phyloP scores from a whole-genome alignment of 2,797 vertebrate genomes.

The Hemibagrus guttatus region DNA sequence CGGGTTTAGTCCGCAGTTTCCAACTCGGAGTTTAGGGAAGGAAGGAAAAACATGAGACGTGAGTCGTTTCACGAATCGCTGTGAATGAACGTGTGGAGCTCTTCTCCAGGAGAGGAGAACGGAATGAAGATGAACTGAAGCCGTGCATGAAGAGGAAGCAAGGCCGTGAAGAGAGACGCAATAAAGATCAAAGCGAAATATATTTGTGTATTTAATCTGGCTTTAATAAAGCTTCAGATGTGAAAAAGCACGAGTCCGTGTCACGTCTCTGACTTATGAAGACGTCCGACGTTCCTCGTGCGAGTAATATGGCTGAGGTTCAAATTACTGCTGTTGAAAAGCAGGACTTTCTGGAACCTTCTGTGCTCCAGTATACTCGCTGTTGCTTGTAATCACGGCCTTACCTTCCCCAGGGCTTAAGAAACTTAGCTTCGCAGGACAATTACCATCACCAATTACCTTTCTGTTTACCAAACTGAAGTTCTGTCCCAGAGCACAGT shows the following conservation, averaged over 20 bases:
- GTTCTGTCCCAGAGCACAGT: constrained; percentile 11
- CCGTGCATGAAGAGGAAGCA: neutral
- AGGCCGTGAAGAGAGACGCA: neutral
- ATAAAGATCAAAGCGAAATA: neutral
- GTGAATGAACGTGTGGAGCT: neutral
- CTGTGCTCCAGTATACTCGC: neutral
- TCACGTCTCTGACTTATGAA: neutral
- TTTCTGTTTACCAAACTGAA: constrained; percentile 33
- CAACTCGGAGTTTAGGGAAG: neutral
- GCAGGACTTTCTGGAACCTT: constrained; percentile 23
- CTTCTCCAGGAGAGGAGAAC: neutral
- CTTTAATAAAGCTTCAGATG: neutral
- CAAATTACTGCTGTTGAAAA: constrained; percentile 25
- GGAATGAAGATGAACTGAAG: neutral
- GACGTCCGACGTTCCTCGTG: neutral
- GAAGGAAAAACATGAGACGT: neutral
- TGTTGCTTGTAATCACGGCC: constrained; percentile 10
- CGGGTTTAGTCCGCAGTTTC: constrained; percentile 3
- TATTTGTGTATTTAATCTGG: neutral
- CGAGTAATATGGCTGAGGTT: neutral
- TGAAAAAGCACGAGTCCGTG: neutral
- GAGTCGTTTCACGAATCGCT: neutral
- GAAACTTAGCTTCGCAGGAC: neutral
- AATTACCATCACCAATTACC: constrained; percentile 33
- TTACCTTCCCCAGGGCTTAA: neutral